Percentiles rank a stretch among this genome's conserved stretches.
These are phyloP conservation scores for Dysdera silvatica DNA, from an alignment of 1,140 invertebrate species.

Conservation along the genomic window DNA sequence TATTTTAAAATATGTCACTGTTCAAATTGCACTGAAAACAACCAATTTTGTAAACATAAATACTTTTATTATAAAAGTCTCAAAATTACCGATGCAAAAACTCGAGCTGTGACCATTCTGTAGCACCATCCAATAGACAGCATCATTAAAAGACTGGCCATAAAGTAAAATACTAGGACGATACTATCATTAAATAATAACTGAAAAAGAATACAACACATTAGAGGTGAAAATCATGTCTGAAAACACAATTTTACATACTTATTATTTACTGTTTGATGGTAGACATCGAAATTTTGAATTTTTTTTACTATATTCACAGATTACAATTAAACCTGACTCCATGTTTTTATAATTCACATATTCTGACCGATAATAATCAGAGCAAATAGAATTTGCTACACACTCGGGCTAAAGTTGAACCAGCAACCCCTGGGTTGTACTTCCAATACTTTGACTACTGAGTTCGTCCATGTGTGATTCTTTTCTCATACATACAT, in stretches of 20 bases:
- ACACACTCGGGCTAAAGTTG: too few species aligned
- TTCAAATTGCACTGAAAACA: neutral
- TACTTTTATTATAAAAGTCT: neutral
- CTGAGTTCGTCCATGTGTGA: too few species aligned
- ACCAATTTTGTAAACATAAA: neutral
- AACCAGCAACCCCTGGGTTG: too few species aligned
- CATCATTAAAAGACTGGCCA: neutral
- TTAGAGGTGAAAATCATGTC: neutral
- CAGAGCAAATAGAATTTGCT: too few species aligned
- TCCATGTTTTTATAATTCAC: too few species aligned
- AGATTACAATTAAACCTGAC: too few species aligned
- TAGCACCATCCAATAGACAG: slow-evolving; percentile 12
- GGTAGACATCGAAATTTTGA: neutral
- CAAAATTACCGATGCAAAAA: slow-evolving; percentile 2
- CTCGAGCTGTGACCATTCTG: neutral
- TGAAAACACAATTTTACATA: neutral
- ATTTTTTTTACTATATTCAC: neutral
- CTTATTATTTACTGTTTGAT: neutral
- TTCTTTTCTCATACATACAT: too few species aligned
- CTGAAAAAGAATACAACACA: neutral
- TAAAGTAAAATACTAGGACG: neutral
- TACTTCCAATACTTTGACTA: too few species aligned
- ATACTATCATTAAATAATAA: slow-evolving; percentile 12
- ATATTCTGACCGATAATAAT: too few species aligned
- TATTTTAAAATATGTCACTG: neutral